Conservation (phyloP, 2,797 vertebrate genomes). For the Trachurus trachurus region DNA sequence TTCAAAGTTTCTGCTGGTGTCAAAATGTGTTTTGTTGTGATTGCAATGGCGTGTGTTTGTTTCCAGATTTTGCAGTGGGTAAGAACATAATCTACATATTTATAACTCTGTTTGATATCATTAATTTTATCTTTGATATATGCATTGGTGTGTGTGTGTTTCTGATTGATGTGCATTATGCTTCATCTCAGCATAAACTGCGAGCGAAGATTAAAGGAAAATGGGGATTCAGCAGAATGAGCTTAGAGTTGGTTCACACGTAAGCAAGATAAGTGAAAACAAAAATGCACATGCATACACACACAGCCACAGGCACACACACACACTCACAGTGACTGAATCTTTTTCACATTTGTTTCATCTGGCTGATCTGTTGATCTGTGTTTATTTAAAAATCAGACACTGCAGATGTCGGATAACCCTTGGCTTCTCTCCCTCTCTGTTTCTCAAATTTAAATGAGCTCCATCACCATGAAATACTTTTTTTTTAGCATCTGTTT, state of each 20-base stretch:
- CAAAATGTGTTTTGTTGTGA: conserved; percentile 58
- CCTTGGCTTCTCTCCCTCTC: conserved; percentile 57
- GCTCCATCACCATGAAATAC: conserved; percentile 63
- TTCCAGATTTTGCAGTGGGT: conserved; percentile 40
- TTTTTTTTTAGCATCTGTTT: conserved; percentile 64
- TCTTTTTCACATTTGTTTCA: conserved; percentile 79
- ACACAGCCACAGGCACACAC: conserved; percentile 12
- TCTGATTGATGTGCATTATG: conserved; percentile 84
- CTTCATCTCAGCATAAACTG: conserved; percentile 83
- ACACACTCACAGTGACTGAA: conserved; percentile 35
- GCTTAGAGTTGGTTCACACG: conserved; percentile 60
- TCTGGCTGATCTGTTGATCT: conserved; percentile 78
- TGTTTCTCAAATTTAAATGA: conserved; percentile 62
- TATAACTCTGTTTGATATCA: conserved; percentile 80
- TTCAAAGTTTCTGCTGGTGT: conserved; percentile 32
- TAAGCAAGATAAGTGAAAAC: conserved; percentile 74
- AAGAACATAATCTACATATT: conserved; percentile 79
- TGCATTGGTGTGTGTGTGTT: conserved; percentile 65
- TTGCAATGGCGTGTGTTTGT: conserved; percentile 54
- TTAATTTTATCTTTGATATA: conserved; percentile 81
- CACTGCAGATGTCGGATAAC: conserved; percentile 75
- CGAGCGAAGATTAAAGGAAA: conserved; percentile 80
- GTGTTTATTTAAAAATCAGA: conserved; percentile 75
- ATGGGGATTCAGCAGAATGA: conserved; percentile 79
- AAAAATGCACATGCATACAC: conserved; percentile 39